phyloP scores from a whole-genome alignment of 1,140 invertebrate species.

The Aphaenogaster ashmeadi region DNA sequence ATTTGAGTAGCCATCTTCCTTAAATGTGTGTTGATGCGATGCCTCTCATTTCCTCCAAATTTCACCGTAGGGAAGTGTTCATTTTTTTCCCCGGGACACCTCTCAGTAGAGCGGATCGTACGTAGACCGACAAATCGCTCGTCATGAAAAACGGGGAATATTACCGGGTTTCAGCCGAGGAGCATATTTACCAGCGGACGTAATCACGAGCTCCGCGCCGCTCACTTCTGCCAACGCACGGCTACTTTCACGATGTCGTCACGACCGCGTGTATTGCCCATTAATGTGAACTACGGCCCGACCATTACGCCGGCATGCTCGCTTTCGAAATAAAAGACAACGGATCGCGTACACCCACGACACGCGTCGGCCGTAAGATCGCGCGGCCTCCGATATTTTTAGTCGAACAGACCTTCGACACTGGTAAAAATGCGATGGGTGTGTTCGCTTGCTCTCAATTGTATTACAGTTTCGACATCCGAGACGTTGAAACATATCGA shows the following conservation, averaged over 20 bases:
- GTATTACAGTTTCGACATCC: conserved; percentile 44
- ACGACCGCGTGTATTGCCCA: conserved; percentile 62
- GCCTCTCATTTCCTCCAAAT: neutral
- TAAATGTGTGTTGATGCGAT: neutral
- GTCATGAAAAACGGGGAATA: conserved; percentile 54
- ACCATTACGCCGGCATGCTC: conserved; percentile 11
- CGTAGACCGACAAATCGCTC: conserved; percentile 21
- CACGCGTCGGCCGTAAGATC: conserved; percentile 23
- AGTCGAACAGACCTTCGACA: neutral
- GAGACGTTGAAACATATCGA: conserved; percentile 12
- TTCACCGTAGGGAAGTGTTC: too few species aligned
- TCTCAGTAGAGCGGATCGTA: neutral
- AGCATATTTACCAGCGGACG: conserved; percentile 65
- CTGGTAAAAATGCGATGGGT: conserved; percentile 24
- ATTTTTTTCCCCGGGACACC: neutral
- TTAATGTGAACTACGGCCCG: conserved; percentile 66
- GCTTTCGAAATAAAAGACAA: conserved; percentile 68
- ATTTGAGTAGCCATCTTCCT: too few species aligned
- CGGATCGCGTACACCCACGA: conserved; percentile 46
- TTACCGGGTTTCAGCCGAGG: conserved; percentile 36
- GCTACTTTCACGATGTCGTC: conserved; percentile 75
- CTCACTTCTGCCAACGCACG: conserved; percentile 69
- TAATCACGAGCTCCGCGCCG: conserved; percentile 59
- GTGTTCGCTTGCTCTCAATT: conserved; percentile 44
- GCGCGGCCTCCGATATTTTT: conserved; percentile 24